Base-by-base conservation (phyloP, 2,113 vertebrate species). In the Odobenus rosmarus region DNA sequence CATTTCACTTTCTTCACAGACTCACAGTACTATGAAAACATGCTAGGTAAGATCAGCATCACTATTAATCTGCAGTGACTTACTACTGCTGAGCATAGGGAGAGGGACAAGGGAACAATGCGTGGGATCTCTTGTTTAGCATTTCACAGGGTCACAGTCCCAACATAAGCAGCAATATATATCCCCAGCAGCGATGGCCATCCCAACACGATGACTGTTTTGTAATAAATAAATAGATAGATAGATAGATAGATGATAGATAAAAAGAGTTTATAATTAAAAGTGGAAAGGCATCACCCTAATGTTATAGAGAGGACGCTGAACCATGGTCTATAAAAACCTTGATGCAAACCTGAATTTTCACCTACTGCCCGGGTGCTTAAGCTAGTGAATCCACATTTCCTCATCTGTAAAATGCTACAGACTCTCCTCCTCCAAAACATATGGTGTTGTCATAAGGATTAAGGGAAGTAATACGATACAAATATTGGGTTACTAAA, bases 121-220 rank as follows among this genome's bases (percentile, higher is more conserved):
- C 4, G 11, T 0, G 1, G 16, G 9, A 33, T 1, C 4, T 26
- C 16, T 3, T 5, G 36, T 4, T 28, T 1, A 3, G 31, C 4
- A 9, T 19, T 18, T 39, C 9, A 31, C 24, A 4, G 8, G 24
- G 53, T 33, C 49, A 14, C 2, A 9, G 36, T 24, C 55, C 55
- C 14, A 11, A 15, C 0, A 6, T 2, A 64, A 80, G 51, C 23
- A n/a, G 33, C 31, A 5, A 87, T 8, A 21, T 13, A 36, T 1
- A 62, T 4, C 28, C 14, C 28, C 10, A 13, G 18, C 7, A 57
- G 8, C 1, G 0, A 57, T 1, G 42, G 42, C 33, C 26, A 42
- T 19, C 9, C n/a, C 14, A 74, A 59, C n/a, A 4, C 24, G 2
- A 8, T 7, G n/a, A 26, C 5, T 42, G 55, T 24, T 80, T 51